A percentile compares a stretch with the other conserved stretches of the same genome.
Conservation (phyloP, 2,888 invertebrate species). For the Serripes groenlandicus region DNA sequence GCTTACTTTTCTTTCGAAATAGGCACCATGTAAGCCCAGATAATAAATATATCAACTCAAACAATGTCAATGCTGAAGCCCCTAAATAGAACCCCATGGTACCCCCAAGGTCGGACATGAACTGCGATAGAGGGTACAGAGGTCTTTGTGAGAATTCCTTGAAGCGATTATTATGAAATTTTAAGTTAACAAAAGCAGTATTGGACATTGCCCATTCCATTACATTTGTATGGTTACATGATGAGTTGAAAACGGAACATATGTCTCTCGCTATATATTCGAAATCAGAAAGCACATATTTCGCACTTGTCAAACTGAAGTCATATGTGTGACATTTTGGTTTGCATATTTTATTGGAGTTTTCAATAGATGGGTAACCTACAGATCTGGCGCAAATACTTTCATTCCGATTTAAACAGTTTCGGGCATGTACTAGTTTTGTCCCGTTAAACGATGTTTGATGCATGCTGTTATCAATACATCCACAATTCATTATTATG, state of each 20-base stretch:
- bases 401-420: too few relatives aligned
- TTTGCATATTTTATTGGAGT: neutral
- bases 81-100: slow-evolving; percentile 11
- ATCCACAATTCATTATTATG: neutral
- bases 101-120: slow-evolving; percentile 7
- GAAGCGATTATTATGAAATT: neutral
- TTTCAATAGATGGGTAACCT: neutral
- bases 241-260: neutral
- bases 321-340: neutral
- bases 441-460: too few relatives aligned
- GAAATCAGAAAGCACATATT: too few relatives aligned
- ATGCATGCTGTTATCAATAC: too few relatives aligned
- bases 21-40: too few relatives aligned
- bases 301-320: too few relatives aligned
- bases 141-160: neutral
- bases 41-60: neutral
- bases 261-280: neutral
- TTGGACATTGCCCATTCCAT: neutral
- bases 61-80: neutral
- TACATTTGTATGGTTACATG: neutral
- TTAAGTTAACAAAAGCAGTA: neutral
- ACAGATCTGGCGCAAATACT: neutral
- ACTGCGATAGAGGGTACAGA: neutral
- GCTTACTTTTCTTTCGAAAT: too few relatives aligned
- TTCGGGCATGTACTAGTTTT: too few relatives aligned